Conservation (phyloP, 2,888 invertebrate genomes). For the Apamea sordens region DNA sequence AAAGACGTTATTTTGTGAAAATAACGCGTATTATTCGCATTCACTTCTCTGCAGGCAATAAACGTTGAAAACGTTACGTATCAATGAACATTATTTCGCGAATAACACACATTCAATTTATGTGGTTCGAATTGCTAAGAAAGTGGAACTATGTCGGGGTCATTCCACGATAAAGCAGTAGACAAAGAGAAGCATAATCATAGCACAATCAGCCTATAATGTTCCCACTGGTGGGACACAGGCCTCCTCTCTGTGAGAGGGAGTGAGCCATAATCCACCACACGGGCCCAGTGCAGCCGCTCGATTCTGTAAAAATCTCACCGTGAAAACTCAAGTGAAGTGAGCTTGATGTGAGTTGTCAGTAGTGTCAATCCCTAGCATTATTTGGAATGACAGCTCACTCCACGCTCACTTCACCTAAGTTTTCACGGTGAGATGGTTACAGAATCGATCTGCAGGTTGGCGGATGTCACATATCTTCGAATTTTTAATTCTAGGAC, state of each 20-base stretch:
- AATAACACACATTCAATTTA: neutral
- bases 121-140: neutral
- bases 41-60: neutral
- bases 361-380: too few relatives aligned
- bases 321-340: too few relatives aligned
- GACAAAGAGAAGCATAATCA: neutral
- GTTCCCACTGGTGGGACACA: neutral
- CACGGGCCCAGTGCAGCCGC: too few relatives aligned
- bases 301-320: too few relatives aligned
- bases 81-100: slow-evolving; percentile 23
- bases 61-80: slow-evolving; percentile 5
- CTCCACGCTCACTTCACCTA: too few relatives aligned
- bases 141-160: neutral
- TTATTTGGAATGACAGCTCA: too few relatives aligned
- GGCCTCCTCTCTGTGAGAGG: neutral
- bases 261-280: neutral
- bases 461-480: too few relatives aligned
- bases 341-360: too few relatives aligned
- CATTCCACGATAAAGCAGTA: neutral
- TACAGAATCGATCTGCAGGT: too few relatives aligned
- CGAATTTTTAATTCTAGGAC: too few relatives aligned
- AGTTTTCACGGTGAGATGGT: too few relatives aligned
- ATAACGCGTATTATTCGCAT: neutral
- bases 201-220: neutral
- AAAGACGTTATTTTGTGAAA: slow-evolving; percentile 29